These are phyloP conservation scores for Palaemon carinicauda DNA, from an alignment of 1,140 invertebrate species.

Conservation along the genomic window DNA sequence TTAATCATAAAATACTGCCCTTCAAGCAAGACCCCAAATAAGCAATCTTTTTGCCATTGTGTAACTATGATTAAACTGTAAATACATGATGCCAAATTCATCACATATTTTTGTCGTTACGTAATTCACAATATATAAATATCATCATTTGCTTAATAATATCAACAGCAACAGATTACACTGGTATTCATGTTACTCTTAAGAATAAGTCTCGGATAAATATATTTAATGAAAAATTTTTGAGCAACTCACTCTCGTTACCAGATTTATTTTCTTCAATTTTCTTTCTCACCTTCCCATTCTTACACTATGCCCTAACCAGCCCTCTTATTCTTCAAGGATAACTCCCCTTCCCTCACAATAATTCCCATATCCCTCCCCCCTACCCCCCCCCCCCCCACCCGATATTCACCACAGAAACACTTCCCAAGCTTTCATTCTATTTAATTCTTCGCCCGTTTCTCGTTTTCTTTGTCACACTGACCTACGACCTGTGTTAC, in stretches of 20 bases:
- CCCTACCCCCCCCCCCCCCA: constrained; percentile 1
- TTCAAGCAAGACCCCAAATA: too few relatives aligned
- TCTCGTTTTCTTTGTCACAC: constrained; percentile 44
- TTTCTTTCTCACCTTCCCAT: background rate
- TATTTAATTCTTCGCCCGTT: constrained; percentile 48
- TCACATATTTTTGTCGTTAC: too few relatives aligned
- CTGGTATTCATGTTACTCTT: too few relatives aligned
- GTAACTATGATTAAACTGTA: too few relatives aligned
- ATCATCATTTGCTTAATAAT: background rate
- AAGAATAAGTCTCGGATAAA: too few relatives aligned
- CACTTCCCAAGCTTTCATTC: constrained; percentile 10
- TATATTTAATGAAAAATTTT: too few relatives aligned
- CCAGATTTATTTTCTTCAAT: background rate
- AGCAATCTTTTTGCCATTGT: too few relatives aligned
- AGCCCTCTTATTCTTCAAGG: background rate
- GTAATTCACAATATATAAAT: too few relatives aligned
- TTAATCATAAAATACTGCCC: too few relatives aligned
- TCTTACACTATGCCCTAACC: background rate
- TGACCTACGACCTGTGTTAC: constrained; percentile 34
- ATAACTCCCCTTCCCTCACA: background rate
- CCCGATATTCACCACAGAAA: background rate
- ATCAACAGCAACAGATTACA: background rate
- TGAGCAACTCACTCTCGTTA: background rate
- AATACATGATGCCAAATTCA: too few relatives aligned
- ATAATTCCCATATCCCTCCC: background rate